A percentile compares a stretch with the other conserved stretches of the same genome.
Conservation (phyloP, 2,113 vertebrate species). For the Fregata magnificens region DNA sequence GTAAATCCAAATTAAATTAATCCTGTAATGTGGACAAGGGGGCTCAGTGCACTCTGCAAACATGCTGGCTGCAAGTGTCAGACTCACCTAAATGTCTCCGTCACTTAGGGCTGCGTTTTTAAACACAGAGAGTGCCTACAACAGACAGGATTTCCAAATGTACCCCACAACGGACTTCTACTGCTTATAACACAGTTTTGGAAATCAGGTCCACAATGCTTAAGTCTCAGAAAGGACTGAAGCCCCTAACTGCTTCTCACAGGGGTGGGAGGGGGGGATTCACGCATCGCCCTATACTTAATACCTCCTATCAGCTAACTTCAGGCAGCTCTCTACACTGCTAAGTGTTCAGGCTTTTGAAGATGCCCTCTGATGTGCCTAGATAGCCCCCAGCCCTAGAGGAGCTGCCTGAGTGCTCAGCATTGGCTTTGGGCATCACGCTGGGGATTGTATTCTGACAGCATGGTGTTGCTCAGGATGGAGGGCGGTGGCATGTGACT, state of each 20-base stretch:
- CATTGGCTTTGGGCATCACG: background rate
- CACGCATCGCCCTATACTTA: rapidly evolving
- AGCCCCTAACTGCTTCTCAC: background rate
- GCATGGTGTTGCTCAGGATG: background rate
- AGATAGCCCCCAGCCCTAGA: background rate
- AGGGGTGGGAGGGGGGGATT: background rate
- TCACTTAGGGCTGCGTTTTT: background rate
- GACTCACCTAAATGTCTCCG: background rate
- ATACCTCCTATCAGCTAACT: background rate
- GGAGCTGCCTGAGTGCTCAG: background rate
- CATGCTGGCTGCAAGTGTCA: background rate
- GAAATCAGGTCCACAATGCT: background rate
- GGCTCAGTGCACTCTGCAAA: background rate
- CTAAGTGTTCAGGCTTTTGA: background rate
- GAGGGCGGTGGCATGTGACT: background rate
- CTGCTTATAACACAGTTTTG: background rate
- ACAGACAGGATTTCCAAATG: background rate
- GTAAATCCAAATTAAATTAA: background rate
- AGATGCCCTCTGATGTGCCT: background rate
- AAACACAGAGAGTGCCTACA: background rate
- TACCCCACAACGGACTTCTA: background rate
- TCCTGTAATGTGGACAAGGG: background rate
- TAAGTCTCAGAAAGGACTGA: background rate
- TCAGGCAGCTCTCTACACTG: background rate
- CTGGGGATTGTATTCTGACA: background rate